phyloP scores from a whole-genome alignment of 2,797 vertebrate genomes.

The Pipistrellus kuhlii region DNA sequence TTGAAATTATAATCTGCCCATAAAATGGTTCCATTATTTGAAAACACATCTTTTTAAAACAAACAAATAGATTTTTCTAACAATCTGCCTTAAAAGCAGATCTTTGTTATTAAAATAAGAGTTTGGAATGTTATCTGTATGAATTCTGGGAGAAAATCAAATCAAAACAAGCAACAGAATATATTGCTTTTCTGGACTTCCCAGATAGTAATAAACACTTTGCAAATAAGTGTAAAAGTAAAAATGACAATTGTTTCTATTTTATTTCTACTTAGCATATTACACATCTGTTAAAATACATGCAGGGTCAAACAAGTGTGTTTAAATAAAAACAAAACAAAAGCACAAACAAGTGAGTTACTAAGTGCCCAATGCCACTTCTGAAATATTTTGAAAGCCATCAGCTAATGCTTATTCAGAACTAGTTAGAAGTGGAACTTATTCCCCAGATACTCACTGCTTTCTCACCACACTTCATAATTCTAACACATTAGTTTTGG shows the following conservation, averaged over 20 bases:
- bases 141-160: not conserved
- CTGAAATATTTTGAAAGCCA: slow-evolving; percentile 1
- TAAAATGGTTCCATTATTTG: not conserved
- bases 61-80: not conserved
- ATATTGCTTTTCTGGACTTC: not conserved
- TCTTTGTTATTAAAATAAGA: slow-evolving; percentile 3
- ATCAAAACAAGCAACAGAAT: slow-evolving; percentile 3
- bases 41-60: not conserved
- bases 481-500: not conserved
- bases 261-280: slow-evolving; percentile 11
- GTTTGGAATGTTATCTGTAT: not conserved
- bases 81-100: not conserved
- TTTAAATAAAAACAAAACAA: slow-evolving; percentile 23
- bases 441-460: not conserved
- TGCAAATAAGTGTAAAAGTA: not conserved
- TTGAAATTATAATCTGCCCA: not conserved
- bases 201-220: not conserved
- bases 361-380: not conserved
- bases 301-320: not conserved
- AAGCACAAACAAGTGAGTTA: not conserved
- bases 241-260: not conserved
- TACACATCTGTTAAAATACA: slow-evolving; percentile 37
- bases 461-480: slow-evolving; percentile 40
- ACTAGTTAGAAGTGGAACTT: not conserved
- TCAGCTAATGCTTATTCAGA: not conserved